Evolutionary conservation across 2,888 invertebrate genomes (phyloP).

Genomic region (Autographa pulchrina): DNA sequence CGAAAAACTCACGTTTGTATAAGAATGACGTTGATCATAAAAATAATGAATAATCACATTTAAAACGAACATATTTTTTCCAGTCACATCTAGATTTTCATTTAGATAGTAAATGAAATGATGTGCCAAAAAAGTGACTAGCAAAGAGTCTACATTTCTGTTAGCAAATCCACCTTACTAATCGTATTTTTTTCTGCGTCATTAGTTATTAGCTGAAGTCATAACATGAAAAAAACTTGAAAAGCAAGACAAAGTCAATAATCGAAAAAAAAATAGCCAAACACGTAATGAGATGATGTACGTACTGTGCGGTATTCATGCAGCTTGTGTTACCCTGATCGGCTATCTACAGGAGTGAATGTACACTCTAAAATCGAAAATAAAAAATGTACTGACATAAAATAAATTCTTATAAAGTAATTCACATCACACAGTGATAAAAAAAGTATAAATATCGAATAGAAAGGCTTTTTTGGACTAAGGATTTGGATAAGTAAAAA

Average conservation of each 20-base stretch:
- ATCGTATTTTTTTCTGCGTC: conserved; percentile 35
- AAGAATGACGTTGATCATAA: background rate
- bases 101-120: no score
- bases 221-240: background rate
- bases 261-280: conserved; percentile 25
- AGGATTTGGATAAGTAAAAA: background rate
- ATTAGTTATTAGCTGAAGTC: conserved; percentile 24
- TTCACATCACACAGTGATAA: conserved; percentile 19
- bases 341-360: conserved; percentile 80
- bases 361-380: conserved; percentile 76
- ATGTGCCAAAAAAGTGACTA: no score
- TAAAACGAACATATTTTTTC: no score
- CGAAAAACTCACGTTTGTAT: conserved; percentile 20
- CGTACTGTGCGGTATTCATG: conserved; percentile 81
- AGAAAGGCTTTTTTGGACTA: background rate
- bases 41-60: background rate
- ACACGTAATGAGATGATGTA: conserved; percentile 71
- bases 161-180: background rate
- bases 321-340: conserved; percentile 80
- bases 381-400: conserved; percentile 58
- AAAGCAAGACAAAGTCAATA: conserved; percentile 18
- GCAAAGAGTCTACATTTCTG: background rate
- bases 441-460: background rate
- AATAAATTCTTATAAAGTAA: background rate
- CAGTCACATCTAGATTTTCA: no score